A percentile compares a stretch with the other conserved stretches of the same genome.
These are phyloP conservation scores for Loriculus beryllinus DNA, from an alignment of 2,797 vertebrate species.

Conservation along the genomic window DNA sequence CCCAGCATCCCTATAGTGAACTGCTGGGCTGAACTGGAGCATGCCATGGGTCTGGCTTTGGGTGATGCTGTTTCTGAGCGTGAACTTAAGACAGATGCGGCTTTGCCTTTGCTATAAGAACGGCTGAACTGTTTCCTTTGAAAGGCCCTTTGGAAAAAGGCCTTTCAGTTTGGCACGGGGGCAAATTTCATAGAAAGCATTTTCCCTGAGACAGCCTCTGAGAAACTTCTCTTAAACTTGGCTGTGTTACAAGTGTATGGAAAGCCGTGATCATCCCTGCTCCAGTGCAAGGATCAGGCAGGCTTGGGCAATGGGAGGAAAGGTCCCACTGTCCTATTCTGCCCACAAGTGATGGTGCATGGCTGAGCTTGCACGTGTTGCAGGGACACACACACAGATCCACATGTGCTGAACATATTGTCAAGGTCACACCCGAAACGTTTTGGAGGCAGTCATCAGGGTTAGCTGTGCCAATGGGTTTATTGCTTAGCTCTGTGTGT, in stretches of 20 bases:
- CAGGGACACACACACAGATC: background rate
- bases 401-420: rapidly evolving
- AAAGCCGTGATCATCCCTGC: background rate
- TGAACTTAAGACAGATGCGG: background rate
- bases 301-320: background rate
- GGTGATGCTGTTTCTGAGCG: background rate
- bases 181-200: background rate
- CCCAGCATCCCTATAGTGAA: too few relatives aligned
- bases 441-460: background rate
- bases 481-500: background rate
- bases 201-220: background rate
- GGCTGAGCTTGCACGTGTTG: rapidly evolving
- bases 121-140: background rate
- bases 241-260: background rate
- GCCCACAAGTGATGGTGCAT: rapidly evolving
- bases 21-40: background rate
- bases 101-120: background rate
- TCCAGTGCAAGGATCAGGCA: background rate
- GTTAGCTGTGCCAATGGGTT: background rate
- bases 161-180: constrained; percentile 1
- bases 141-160: constrained; percentile 7
- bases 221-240: background rate
- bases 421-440: background rate
- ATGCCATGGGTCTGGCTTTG: background rate
- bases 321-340: background rate